phyloP scores from a whole-genome alignment of 2,113 vertebrate genomes.

The Caranx ignobilis region DNA sequence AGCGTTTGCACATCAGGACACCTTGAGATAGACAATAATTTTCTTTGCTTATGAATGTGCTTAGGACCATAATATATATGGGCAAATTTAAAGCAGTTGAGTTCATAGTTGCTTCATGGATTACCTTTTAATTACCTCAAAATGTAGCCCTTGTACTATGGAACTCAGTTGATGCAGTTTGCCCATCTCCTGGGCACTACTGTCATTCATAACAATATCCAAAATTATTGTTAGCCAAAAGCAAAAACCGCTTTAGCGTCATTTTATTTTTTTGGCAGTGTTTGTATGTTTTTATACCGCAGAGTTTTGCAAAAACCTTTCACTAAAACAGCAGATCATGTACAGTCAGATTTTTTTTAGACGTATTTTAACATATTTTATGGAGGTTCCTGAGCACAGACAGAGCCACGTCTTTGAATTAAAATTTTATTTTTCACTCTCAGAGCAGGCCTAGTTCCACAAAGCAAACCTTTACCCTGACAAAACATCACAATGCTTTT shows the following conservation, averaged over 20 bases:
- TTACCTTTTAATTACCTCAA: conserved; percentile 55
- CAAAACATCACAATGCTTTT: conserved; percentile 49
- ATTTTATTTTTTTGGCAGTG: conserved; percentile 27
- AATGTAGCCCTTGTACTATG: conserved; percentile 31
- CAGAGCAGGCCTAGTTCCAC: conserved; percentile 6
- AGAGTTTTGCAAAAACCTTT: conserved; percentile 48
- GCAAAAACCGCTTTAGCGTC: conserved; percentile 19
- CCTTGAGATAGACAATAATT: conserved; percentile 18
- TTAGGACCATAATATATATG: conserved; percentile 28
- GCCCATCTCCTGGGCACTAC: conserved; percentile 28
- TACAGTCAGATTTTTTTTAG: conserved; percentile 51
- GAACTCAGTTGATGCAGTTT: conserved; percentile 9
- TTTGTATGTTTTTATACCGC: conserved; percentile 66
- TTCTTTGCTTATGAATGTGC: conserved; percentile 31
- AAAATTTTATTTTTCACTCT: conserved; percentile 27
- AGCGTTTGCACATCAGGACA: conserved; percentile 71
- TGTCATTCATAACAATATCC: conserved; percentile 34
- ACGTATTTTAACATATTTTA: conserved; percentile 32
- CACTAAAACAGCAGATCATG: conserved; percentile 37
- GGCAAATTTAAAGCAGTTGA: conserved; percentile 30
- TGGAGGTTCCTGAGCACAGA: conserved; percentile 45
- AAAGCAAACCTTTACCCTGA: conserved; percentile 38
- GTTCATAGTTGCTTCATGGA: conserved; percentile 28
- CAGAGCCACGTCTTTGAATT: conserved; percentile 28
- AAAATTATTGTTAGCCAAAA: conserved; percentile 35